phyloP scores from a whole-genome alignment of 1,140 invertebrate species.

The Amyelois transitella region DNA sequence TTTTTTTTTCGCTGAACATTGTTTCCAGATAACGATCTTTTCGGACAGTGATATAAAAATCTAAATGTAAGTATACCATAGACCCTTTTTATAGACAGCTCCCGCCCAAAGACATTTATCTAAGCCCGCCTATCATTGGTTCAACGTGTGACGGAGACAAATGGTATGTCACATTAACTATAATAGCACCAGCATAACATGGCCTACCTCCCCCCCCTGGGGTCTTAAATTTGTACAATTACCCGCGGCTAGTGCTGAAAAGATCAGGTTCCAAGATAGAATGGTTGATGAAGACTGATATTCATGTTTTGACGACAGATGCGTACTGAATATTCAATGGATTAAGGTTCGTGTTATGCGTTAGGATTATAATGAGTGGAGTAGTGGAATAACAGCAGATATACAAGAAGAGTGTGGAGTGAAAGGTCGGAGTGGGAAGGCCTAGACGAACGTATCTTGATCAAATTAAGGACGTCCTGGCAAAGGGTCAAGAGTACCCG shows the following conservation, averaged over 20 bases:
- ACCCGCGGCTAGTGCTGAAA: too few species aligned
- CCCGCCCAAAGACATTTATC: not conserved
- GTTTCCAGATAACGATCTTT: too few species aligned
- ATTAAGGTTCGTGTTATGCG: not conserved
- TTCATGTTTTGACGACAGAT: constrained; percentile 5
- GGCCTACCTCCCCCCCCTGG: not conserved
- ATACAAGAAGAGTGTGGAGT: too few species aligned
- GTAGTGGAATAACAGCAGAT: too few species aligned
- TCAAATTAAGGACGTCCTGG: too few species aligned
- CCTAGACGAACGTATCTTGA: too few species aligned
- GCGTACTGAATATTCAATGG: not conserved
- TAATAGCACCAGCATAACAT: constrained; percentile 1
- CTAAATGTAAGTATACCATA: not conserved
- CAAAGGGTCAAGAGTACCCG: too few species aligned
- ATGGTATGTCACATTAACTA: constrained; percentile 3
- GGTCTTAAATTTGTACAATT: not conserved
- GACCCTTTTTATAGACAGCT: not conserved
- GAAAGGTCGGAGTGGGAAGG: too few species aligned
- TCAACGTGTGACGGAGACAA: constrained; percentile 3
- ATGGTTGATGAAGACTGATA: constrained; percentile 5
- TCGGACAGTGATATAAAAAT: too few species aligned
- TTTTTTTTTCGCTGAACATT: too few species aligned
- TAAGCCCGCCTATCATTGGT: not conserved
- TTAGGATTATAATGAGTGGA: not conserved
- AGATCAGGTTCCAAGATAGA: not conserved